Conservation (phyloP, 2,888 invertebrate genomes). For the Eristalis tenax region DNA sequence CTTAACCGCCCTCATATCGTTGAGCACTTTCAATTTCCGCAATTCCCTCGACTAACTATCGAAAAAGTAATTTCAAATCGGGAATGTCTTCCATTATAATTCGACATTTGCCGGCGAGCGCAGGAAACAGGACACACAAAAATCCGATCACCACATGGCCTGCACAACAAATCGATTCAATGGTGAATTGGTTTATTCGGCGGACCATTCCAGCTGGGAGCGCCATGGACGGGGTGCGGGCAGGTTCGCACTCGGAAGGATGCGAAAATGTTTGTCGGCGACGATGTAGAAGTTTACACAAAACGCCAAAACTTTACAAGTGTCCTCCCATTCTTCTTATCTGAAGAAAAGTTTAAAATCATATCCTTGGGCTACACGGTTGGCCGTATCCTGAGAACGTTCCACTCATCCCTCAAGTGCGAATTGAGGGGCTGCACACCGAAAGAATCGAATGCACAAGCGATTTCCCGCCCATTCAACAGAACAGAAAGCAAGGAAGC, state of each 20-base stretch:
- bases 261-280: neutral
- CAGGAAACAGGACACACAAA: conserved; percentile 14
- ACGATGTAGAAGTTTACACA: conserved; percentile 66
- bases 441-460: conserved; percentile 67
- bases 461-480: conserved; percentile 70
- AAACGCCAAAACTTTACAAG: conserved; percentile 69
- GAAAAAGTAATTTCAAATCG: conserved; percentile 53
- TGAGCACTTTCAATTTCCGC: conserved; percentile 53
- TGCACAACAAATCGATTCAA: neutral
- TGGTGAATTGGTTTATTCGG: neutral
- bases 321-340: conserved; percentile 71
- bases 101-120: conserved; percentile 40
- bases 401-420: neutral
- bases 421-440: conserved; percentile 29
- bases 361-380: conserved; percentile 70
- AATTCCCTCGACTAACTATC: conserved; percentile 24
- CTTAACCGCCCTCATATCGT: neutral
- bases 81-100: conserved; percentile 59
- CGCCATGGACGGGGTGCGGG: neutral
- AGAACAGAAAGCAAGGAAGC: conserved; percentile 53
- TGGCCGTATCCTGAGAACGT: conserved; percentile 53
- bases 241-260: neutral
- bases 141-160: neutral
- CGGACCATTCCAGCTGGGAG: neutral
- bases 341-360: conserved; percentile 68